These are phyloP conservation scores for Xiphorhynchus erythropygius DNA, from an alignment of 2,797 vertebrate species.

Conservation along the genomic window DNA sequence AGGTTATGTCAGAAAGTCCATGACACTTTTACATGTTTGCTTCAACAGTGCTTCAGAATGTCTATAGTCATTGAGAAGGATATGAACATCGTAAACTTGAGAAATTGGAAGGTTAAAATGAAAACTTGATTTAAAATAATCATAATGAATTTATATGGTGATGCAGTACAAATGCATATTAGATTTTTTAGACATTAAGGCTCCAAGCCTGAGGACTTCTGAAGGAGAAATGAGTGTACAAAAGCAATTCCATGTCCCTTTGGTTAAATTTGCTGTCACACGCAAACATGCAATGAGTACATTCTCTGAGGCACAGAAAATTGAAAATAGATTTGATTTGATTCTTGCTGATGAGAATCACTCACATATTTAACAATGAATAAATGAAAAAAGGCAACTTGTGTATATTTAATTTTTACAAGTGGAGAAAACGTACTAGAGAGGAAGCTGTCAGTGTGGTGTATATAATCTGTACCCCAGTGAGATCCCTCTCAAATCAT, in stretches of 20 bases:
- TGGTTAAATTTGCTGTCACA: not conserved
- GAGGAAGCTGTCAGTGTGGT: not conserved
- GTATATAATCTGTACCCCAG: not conserved
- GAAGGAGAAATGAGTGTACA: not conserved
- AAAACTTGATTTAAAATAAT: not conserved
- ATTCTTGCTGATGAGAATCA: not conserved
- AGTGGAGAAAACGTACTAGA: not conserved
- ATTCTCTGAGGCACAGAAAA: not conserved
- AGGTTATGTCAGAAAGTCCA: not conserved
- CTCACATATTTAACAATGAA: not conserved
- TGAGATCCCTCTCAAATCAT: not conserved
- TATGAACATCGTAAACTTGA: not conserved
- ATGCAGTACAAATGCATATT: not conserved
- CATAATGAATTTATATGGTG: not conserved
- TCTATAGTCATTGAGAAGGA: not conserved
- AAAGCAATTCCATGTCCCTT: not conserved
- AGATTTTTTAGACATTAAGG: not conserved
- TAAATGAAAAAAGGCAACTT: not conserved
- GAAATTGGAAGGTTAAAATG: not conserved
- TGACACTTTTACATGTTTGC: not conserved
- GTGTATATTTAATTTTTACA: not conserved
- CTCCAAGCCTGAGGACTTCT: not conserved
- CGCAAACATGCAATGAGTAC: rapidly evolving
- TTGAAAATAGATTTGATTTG: not conserved
- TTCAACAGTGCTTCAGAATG: not conserved